Evolutionary conservation across 2,113 vertebrate species (phyloP).

Genomic region (Scomber scombrus): DNA sequence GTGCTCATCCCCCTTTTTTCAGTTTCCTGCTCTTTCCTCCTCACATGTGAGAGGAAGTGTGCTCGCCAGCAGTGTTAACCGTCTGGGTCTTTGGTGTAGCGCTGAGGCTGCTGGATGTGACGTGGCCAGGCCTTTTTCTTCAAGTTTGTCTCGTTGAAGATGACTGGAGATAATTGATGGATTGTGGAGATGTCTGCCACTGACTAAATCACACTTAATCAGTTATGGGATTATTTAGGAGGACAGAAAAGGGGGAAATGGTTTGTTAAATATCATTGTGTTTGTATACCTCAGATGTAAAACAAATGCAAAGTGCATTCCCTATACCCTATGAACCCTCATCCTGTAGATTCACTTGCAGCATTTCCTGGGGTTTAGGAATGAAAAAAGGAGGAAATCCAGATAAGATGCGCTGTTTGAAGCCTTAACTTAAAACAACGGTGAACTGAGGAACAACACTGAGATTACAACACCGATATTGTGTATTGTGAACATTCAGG

Average conservation of each 20-base stretch:
- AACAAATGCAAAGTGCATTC: neutral
- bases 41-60: constrained; percentile 32
- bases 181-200: constrained; percentile 13
- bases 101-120: constrained; percentile 30
- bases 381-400: constrained; percentile 12
- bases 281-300: neutral
- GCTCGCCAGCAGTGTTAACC: constrained; percentile 22
- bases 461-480: neutral
- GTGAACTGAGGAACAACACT: neutral
- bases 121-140: constrained; percentile 31
- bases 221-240: neutral
- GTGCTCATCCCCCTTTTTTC: constrained; percentile 47
- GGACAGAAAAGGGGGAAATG: neutral
- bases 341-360: neutral
- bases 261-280: neutral
- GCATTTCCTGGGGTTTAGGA: neutral
- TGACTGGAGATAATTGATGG: constrained; percentile 14
- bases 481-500: neutral
- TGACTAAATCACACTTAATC: constrained; percentile 4
- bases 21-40: constrained; percentile 46
- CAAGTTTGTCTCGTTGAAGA: constrained; percentile 3
- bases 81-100: constrained; percentile 29
- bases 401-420: neutral
- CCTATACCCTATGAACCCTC: neutral
- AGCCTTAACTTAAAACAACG: neutral